Evolutionary conservation across 2,797 vertebrate genomes (phyloP).

Genomic region (Macropodus opercularis): DNA sequence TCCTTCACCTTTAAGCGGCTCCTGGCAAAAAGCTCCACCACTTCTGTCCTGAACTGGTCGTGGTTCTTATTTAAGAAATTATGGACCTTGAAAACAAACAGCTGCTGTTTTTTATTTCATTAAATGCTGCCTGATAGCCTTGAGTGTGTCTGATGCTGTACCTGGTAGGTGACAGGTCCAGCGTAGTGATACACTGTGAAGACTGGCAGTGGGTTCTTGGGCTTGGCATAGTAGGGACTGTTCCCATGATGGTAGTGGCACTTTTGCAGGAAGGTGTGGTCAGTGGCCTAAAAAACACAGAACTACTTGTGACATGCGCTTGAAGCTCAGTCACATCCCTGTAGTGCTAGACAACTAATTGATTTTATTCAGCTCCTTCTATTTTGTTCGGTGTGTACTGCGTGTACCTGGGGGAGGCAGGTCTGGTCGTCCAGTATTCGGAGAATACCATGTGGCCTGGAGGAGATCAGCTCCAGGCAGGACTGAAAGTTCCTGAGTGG

Average conservation of each 20-base stretch:
- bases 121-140: neutral
- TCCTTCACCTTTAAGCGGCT: conserved; percentile 86
- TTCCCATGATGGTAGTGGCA: conserved; percentile 92
- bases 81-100: conserved; percentile 83
- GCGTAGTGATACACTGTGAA: conserved; percentile 92
- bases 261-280: conserved; percentile 96
- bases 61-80: conserved; percentile 93
- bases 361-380: too few species aligned
- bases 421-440: conserved; percentile 91
- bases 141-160: conserved; percentile 48
- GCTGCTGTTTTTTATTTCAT: neutral
- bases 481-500: conserved; percentile 73
- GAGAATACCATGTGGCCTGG: conserved; percentile 88
- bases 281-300: conserved; percentile 88
- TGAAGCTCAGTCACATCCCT: too few species aligned
- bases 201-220: conserved; percentile 89
- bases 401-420: conserved; percentile 85
- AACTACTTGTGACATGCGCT: too few species aligned
- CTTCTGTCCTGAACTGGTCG: conserved; percentile 84
- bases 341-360: too few species aligned
- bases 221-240: conserved; percentile 87
- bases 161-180: conserved; percentile 93
- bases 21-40: conserved; percentile 88
- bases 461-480: conserved; percentile 87
- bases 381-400: neutral